Evolutionary conservation across 37 sponge, comb jelly and placozoan genomes (phyloP).

Genomic region (Axinella damicornis): DNA sequence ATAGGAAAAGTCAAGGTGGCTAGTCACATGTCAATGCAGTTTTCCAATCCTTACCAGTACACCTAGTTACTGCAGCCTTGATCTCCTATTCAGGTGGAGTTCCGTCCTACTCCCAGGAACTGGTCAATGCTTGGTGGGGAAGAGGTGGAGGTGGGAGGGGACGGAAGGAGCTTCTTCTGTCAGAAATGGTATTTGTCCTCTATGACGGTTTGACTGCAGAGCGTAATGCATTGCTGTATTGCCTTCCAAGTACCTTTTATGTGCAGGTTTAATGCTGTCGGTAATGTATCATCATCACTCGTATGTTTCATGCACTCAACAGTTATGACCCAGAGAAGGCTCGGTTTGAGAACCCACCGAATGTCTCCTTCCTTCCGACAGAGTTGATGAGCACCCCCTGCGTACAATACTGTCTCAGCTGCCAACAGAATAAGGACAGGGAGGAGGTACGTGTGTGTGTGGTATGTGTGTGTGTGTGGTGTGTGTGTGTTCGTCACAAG

Average conservation of each 20-base stretch:
- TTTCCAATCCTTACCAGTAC: no score
- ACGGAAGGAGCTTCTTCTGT: slow-evolving; percentile 75
- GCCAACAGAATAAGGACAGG: slow-evolving; percentile 5
- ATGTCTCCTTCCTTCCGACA: not conserved
- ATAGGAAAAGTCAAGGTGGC: slow-evolving; percentile 55
- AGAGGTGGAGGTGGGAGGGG: slow-evolving; percentile 32
- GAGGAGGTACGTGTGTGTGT: not conserved
- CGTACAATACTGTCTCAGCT: slow-evolving; percentile 36
- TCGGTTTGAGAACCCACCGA: slow-evolving; percentile 81
- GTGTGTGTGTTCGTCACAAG: no score
- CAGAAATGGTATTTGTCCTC: slow-evolving; percentile 61
- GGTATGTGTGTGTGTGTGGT: no score
- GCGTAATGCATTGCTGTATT: no score
- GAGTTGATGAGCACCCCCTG: slow-evolving; percentile 5
- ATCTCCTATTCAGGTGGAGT: slow-evolving; percentile 21
- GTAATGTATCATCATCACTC: no score
- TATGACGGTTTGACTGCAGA: no score
- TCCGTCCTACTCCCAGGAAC: slow-evolving; percentile 29
- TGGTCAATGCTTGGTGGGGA: slow-evolving; percentile 71
- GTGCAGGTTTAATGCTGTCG: no score
- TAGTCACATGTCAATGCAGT: no score
- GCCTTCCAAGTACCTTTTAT: no score
- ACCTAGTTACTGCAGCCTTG: no score
- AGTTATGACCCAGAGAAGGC: slow-evolving; percentile 70
- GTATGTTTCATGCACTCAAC: no score